phyloP scores from a whole-genome alignment of 2,797 vertebrate species.

The Pygocentrus nattereri region DNA sequence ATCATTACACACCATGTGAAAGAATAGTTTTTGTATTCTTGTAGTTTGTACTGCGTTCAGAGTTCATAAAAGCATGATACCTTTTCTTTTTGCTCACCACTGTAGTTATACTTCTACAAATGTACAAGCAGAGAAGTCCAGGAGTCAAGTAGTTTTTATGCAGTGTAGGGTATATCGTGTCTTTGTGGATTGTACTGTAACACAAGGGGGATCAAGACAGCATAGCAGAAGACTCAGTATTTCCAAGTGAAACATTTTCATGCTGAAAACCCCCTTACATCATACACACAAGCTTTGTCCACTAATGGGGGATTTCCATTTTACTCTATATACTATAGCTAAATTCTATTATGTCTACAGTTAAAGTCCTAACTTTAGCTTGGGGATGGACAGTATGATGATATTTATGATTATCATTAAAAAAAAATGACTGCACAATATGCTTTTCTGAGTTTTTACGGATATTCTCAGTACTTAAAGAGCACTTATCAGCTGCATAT shows the following conservation, averaged over 20 bases:
- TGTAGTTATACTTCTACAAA: constrained; percentile 28
- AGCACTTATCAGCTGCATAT: too few relatives aligned
- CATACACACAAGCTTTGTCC: constrained; percentile 16
- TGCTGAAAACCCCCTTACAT: constrained; percentile 7
- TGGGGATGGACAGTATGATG: too few relatives aligned
- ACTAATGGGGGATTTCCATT: too few relatives aligned
- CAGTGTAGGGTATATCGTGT: background rate
- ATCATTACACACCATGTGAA: background rate
- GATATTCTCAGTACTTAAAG: too few relatives aligned
- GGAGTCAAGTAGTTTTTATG: background rate
- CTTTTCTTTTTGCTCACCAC: constrained; percentile 13
- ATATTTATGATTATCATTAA: too few relatives aligned
- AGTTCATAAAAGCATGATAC: constrained; percentile 8
- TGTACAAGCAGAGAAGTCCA: background rate
- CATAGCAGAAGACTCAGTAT: background rate
- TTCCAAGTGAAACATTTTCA: constrained; percentile 9
- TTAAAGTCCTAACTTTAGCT: too few relatives aligned
- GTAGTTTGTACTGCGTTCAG: constrained; percentile 13
- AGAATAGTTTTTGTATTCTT: constrained; percentile 12
- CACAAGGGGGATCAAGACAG: background rate
- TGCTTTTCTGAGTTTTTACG: too few relatives aligned
- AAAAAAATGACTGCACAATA: too few relatives aligned
- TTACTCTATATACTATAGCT: background rate
- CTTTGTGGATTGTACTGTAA: background rate
- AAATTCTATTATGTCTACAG: too few relatives aligned